Conservation (phyloP, 2,113 vertebrate genomes). For the Mionectes macconnelli region DNA sequence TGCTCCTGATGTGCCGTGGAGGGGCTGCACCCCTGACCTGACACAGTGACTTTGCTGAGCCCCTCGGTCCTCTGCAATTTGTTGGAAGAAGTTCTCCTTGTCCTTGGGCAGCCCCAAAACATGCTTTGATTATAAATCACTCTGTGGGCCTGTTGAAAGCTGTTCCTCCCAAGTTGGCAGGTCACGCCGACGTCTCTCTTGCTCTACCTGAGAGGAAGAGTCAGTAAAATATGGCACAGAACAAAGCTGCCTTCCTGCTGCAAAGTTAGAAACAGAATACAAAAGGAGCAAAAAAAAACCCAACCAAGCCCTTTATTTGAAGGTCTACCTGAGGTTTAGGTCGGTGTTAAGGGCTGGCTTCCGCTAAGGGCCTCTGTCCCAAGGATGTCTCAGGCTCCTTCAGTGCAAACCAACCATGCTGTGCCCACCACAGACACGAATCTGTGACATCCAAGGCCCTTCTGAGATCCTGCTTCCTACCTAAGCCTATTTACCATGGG, state of each 20-base stretch:
- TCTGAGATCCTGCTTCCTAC: background rate
- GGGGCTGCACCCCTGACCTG: background rate
- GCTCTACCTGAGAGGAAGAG: background rate
- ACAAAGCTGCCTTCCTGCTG: background rate
- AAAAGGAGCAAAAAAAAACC: background rate
- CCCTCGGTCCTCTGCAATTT: background rate
- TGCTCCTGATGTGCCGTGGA: background rate
- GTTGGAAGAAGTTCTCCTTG: background rate
- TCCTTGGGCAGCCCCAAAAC: background rate
- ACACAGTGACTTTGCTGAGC: background rate
- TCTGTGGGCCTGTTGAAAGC: background rate
- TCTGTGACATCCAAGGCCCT: background rate
- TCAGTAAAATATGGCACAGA: background rate
- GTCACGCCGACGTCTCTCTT: background rate
- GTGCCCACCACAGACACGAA: rapidly evolving
- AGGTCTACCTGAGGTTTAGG: background rate
- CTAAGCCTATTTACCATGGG: background rate
- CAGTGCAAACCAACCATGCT: background rate
- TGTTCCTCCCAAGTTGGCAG: background rate
- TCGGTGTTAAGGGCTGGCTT: background rate
- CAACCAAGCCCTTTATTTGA: background rate
- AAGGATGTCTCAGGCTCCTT: background rate
- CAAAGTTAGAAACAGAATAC: background rate
- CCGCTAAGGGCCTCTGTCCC: background rate
- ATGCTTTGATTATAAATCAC: background rate